phyloP scores from a whole-genome alignment of 2,888 invertebrate species.

The Parascotia fuliginaria region DNA sequence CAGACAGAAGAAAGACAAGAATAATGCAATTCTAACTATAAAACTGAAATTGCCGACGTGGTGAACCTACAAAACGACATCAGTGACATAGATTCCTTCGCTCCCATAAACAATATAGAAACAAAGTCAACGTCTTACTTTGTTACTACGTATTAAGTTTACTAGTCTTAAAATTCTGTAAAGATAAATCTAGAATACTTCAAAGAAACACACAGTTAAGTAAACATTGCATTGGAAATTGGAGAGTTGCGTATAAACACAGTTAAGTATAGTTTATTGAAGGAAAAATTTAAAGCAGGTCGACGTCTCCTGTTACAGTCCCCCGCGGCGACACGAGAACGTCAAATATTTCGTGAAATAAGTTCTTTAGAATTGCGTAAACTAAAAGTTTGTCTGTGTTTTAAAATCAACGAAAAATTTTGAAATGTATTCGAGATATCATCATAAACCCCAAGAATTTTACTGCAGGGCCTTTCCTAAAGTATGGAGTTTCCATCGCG shows the following conservation, averaged over 20 bases:
- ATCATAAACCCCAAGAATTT: no score
- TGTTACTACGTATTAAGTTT: conserved; percentile 15
- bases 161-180: conserved; percentile 22
- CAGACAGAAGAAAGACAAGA: neutral
- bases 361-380: neutral
- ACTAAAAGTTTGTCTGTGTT: no score
- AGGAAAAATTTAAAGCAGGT: conserved; percentile 65
- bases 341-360: conserved; percentile 23
- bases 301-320: conserved; percentile 51
- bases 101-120: neutral
- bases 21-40: neutral
- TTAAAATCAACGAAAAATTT: no score
- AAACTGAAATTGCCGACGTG: neutral
- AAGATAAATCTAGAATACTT: conserved; percentile 42
- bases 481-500: no score
- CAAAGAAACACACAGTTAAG: conserved; percentile 45
- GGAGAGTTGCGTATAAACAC: conserved; percentile 57
- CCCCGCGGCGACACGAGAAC: conserved; percentile 17
- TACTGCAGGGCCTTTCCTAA: no score
- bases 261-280: conserved; percentile 43
- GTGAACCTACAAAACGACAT: neutral
- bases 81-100: neutral
- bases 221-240: conserved; percentile 61
- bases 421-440: no score
- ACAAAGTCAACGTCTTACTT: conserved; percentile 2